A percentile compares a stretch with the other conserved stretches of the same genome.
Conservation (phyloP, 1,140 invertebrate species). For the Polypedilum vanderplanki region DNA sequence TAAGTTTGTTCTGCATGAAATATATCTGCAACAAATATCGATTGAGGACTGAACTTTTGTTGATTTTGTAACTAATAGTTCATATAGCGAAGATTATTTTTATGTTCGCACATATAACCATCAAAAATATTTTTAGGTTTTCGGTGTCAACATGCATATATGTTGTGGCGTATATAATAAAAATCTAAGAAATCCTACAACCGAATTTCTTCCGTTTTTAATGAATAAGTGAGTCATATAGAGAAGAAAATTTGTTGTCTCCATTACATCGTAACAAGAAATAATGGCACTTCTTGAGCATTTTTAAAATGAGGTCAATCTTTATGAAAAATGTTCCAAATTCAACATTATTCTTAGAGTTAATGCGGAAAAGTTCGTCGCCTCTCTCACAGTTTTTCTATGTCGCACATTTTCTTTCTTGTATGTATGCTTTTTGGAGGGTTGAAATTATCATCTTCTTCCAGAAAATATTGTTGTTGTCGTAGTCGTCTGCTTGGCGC, state of each 20-base stretch:
- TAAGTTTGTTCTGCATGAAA: background rate
- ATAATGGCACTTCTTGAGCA: background rate
- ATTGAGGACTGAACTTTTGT: background rate
- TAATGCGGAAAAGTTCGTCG: constrained; percentile 16
- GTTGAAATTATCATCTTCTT: background rate
- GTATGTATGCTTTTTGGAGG: background rate
- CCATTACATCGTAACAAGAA: background rate
- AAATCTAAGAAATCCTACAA: background rate
- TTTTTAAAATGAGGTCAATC: constrained; percentile 6
- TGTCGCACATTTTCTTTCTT: background rate
- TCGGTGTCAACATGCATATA: background rate
- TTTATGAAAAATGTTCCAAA: background rate
- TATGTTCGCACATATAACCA: background rate
- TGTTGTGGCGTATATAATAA: background rate
- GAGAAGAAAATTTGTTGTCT: background rate
- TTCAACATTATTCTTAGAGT: background rate
- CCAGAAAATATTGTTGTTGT: background rate
- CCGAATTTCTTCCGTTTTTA: background rate
- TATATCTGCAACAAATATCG: background rate
- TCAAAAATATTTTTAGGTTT: background rate
- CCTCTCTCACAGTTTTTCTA: background rate
- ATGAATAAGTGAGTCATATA: background rate
- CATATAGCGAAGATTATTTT: background rate
- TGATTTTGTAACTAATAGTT: constrained; percentile 12
- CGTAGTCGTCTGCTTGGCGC: background rate